A percentile compares a stretch with the other conserved stretches of the same genome.
These are phyloP conservation scores for Sebastes minor DNA, from an alignment of 2,797 vertebrate genomes.

Conservation along the genomic window DNA sequence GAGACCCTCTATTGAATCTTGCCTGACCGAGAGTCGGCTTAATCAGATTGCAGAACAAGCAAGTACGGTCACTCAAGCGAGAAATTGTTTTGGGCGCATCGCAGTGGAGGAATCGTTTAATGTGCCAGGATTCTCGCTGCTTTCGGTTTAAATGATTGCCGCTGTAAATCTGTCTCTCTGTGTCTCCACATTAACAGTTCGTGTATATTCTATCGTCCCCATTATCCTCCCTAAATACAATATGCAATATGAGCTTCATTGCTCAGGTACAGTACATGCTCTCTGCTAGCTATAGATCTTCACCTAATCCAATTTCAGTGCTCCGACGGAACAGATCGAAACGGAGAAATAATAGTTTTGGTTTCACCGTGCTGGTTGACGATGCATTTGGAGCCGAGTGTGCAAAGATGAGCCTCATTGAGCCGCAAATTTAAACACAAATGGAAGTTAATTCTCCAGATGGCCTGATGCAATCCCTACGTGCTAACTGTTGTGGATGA, in stretches of 20 bases:
- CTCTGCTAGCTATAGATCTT: conserved; percentile 2
- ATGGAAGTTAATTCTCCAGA: conserved; percentile 2
- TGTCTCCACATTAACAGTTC: conserved; percentile 61
- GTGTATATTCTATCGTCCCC: conserved; percentile 61
- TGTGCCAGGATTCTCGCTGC: conserved; percentile 52
- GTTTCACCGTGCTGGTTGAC: conserved; percentile 11
- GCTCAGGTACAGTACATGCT: conserved; percentile 1
- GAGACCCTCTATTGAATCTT: conserved; percentile 33
- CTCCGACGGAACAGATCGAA: conserved; percentile 16
- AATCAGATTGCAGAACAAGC: conserved; percentile 75
- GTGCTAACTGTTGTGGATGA: not conserved
- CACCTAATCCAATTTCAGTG: conserved; percentile 4
- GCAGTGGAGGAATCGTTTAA: conserved; percentile 71
- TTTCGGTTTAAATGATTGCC: conserved; percentile 65
- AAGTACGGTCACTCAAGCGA: conserved; percentile 70
- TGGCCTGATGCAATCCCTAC: not conserved
- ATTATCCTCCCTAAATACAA: conserved; percentile 51
- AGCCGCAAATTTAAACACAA: conserved; percentile 33
- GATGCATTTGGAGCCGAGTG: conserved; percentile 3
- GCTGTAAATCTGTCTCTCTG: conserved; percentile 48
- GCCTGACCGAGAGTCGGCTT: conserved; percentile 45
- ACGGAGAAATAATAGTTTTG: conserved; percentile 32
- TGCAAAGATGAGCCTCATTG: conserved; percentile 24
- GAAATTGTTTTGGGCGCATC: conserved; percentile 81
- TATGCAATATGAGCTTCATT: conserved; percentile 21